Conservation (phyloP, 2,888 invertebrate species). For the Flexamia atlantica region DNA sequence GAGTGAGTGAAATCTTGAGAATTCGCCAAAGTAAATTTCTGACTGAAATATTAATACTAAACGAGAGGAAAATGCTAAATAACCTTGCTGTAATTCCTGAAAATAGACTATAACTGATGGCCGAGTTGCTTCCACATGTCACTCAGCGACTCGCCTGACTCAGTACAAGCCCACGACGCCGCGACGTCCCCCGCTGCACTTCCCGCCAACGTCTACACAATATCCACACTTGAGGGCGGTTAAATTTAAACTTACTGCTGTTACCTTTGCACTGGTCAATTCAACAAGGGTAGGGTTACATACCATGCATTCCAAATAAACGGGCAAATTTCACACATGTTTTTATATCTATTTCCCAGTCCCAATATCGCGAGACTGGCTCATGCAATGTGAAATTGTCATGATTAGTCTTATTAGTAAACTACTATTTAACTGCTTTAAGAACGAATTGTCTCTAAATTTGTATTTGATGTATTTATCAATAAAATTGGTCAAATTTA, state of each 20-base stretch:
- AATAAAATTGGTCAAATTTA: too few species aligned
- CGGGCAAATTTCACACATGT: too few species aligned
- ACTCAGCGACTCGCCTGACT: constrained; percentile 30
- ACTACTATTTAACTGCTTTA: too few species aligned
- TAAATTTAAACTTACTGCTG: neutral
- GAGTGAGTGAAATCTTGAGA: constrained; percentile 28
- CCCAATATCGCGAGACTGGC: too few species aligned
- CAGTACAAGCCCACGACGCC: constrained; percentile 25
- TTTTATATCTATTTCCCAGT: too few species aligned
- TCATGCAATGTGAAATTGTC: too few species aligned
- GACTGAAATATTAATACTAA: constrained; percentile 32
- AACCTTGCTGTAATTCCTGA: constrained; percentile 40
- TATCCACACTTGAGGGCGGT: neutral
- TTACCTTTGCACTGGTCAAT: neutral
- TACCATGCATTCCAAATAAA: too few species aligned
- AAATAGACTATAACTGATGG: constrained; percentile 42
- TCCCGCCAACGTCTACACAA: constrained; percentile 21
- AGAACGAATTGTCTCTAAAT: too few species aligned
- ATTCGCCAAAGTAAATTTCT: constrained; percentile 48
- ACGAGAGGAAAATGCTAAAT: constrained; percentile 26
- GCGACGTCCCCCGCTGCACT: neutral
- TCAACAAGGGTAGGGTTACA: too few species aligned
- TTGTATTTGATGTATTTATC: too few species aligned
- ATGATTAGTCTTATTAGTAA: too few species aligned
- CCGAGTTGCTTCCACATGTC: constrained; percentile 20